Base-by-base conservation (phyloP, 2,113 vertebrate genomes). In the Cavia aperea region DNA sequence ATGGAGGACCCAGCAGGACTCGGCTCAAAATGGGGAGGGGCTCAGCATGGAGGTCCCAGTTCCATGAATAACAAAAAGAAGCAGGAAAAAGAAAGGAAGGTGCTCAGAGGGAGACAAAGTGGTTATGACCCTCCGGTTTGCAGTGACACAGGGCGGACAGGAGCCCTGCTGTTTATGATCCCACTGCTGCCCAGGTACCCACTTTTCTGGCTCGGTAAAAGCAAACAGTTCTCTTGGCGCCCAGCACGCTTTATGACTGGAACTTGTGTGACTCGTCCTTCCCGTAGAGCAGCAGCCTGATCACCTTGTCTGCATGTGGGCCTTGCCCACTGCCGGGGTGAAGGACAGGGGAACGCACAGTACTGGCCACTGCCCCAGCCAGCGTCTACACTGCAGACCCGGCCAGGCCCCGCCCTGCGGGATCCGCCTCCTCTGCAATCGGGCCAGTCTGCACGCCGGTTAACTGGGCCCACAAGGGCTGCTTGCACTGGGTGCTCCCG, bases 311-410 rank as follows among this genome's bases (percentile, higher is more conserved):
- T 33, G 56, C 26, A 33, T 26, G 10, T 5, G 51, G 62, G 51
- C 51, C 33, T 46, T n/a, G 18, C 78, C 39, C n/a, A 1, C 13
- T 10, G 31, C 7, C 1, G 31, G 21, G 1, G 2, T 10, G 49
- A 19, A 54, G 15, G 72, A 4, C 36, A 72, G 26, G 4, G 13
- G 1, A 2, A 18, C 75, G n/a, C 43, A 29, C 0, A 23, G 63
- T 18, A 29, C 23, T 36, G 6, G 92, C 65, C 18, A 21, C n/a
- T 24, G 29, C 49, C 39, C 33, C 21, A 1, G 43, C 43, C 24
- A 33, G 54, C 58, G 4, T 16, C 56, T 14, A 72, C 2, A 43
- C 0, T 21, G 19, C 1, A 29, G 63, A 39, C 14, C 11, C 15
- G 5, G 56, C 56, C 56, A 56, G 54, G 54, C 54, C 49, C 49